These are phyloP conservation scores for Trypoxylus dichotomus DNA, from an alignment of 1,140 invertebrate species.

Conservation along the genomic window DNA sequence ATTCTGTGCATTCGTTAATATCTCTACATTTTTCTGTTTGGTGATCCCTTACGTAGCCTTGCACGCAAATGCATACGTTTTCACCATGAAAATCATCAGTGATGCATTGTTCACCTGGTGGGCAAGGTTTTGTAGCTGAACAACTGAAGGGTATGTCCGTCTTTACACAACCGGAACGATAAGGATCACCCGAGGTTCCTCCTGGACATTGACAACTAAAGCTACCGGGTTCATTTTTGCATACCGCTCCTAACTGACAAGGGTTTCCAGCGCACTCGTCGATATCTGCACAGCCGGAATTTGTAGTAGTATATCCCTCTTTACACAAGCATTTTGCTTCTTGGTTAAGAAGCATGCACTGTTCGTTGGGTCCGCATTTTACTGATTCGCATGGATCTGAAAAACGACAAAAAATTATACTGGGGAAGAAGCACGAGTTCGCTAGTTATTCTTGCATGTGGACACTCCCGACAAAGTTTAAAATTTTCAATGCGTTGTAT, in stretches of 20 bases:
- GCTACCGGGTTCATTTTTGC: slow-evolving; percentile 82
- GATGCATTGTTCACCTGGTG: slow-evolving; percentile 81
- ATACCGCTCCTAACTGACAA: slow-evolving; percentile 80
- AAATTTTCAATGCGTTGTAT: too few relatives aligned
- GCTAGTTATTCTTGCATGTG: too few relatives aligned
- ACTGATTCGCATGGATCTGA: slow-evolving; percentile 87
- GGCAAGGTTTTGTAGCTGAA: slow-evolving; percentile 74
- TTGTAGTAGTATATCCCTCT: slow-evolving; percentile 72
- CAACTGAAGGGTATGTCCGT: slow-evolving; percentile 67
- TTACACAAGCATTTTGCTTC: slow-evolving; percentile 81
- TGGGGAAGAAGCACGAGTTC: too few relatives aligned
- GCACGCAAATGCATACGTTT: slow-evolving; percentile 84
- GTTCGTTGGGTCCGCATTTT: slow-evolving; percentile 82
- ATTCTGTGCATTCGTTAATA: slow-evolving; percentile 83
- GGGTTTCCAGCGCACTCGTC: slow-evolving; percentile 80
- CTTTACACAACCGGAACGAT: slow-evolving; percentile 70
- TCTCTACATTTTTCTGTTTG: slow-evolving; percentile 78
- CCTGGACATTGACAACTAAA: slow-evolving; percentile 87
- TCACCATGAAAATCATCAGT: slow-evolving; percentile 69
- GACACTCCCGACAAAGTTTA: too few relatives aligned
- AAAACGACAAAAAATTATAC: slow-evolving; percentile 40
- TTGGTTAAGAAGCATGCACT: slow-evolving; percentile 84
- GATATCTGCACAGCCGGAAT: slow-evolving; percentile 81
- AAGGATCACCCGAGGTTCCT: slow-evolving; percentile 70
- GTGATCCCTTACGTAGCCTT: slow-evolving; percentile 76